Evolutionary conservation across 2,797 vertebrate genomes (phyloP).

Genomic region (Atherinosoma microstoma): DNA sequence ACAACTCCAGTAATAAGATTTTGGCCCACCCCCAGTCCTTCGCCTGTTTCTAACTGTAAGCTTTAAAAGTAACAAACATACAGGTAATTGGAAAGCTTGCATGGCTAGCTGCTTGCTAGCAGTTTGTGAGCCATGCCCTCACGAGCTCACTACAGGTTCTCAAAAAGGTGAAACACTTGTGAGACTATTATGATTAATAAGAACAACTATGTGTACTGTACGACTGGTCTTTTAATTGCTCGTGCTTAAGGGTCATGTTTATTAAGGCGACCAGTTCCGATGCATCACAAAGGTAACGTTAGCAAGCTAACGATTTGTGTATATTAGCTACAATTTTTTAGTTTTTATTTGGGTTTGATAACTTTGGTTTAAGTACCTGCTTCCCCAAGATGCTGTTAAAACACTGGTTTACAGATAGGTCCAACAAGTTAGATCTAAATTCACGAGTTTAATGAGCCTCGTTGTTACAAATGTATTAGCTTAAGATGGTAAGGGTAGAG

Average conservation of each 20-base stretch:
- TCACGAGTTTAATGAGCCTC: background rate
- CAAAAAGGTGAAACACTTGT: background rate
- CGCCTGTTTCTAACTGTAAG: fast-evolving
- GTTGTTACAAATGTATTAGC: background rate
- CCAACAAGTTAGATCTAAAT: background rate
- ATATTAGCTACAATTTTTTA: background rate
- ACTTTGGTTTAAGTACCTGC: background rate
- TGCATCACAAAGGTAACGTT: background rate
- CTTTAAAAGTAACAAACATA: background rate
- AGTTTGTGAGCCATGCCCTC: slow-evolving; percentile 11
- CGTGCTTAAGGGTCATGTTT: background rate
- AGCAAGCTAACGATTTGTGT: background rate
- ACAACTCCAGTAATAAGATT: background rate
- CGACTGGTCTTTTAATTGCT: background rate
- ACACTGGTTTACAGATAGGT: background rate
- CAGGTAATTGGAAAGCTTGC: background rate
- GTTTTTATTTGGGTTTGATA: background rate
- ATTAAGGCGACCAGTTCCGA: background rate
- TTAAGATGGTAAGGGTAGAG: background rate
- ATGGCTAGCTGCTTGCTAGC: slow-evolving; percentile 16
- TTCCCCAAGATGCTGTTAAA: background rate
- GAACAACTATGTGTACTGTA: background rate
- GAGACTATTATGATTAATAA: background rate
- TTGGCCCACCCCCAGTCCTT: fast-evolving
- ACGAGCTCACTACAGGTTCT: background rate